phyloP scores from a whole-genome alignment of 2,888 invertebrate genomes.

The Hemithea aestivaria region DNA sequence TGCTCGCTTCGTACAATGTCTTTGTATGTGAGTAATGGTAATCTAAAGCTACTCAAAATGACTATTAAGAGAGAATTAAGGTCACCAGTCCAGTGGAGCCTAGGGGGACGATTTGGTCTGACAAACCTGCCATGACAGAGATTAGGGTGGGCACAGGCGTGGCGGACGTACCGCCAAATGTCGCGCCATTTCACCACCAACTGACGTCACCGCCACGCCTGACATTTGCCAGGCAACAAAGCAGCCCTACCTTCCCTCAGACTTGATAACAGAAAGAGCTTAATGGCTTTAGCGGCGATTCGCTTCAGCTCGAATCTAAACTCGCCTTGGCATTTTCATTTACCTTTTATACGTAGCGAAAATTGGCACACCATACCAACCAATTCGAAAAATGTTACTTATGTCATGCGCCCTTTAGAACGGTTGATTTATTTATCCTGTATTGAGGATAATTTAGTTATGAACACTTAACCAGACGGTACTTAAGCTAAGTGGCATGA shows the following conservation, averaged over 20 bases:
- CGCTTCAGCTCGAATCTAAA: slow-evolving; percentile 46
- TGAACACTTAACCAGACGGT: slow-evolving; percentile 13
- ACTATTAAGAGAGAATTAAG: slow-evolving; percentile 32
- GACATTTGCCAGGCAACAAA: slow-evolving; percentile 73
- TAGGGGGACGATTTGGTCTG: slow-evolving; percentile 52
- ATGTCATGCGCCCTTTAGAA: slow-evolving; percentile 7
- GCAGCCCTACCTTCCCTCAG: slow-evolving; percentile 66
- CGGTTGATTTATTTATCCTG: slow-evolving; percentile 11
- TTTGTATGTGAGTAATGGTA: slow-evolving; percentile 8
- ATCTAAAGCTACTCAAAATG: slow-evolving; percentile 19
- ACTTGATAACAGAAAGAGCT: slow-evolving; percentile 65
- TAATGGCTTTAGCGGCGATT: slow-evolving; percentile 64
- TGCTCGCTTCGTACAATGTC: not conserved
- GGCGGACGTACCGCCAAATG: slow-evolving; percentile 66
- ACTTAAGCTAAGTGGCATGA: slow-evolving; percentile 17
- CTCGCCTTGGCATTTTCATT: slow-evolving; percentile 63
- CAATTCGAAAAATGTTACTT: slow-evolving; percentile 1
- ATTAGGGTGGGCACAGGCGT: slow-evolving; percentile 71
- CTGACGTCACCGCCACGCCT: slow-evolving; percentile 75
- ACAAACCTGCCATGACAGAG: slow-evolving; percentile 63
- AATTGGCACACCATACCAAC: slow-evolving; percentile 14
- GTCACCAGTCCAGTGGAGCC: slow-evolving; percentile 46
- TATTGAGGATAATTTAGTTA: slow-evolving; percentile 11
- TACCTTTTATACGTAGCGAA: slow-evolving; percentile 7
- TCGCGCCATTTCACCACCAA: slow-evolving; percentile 66